Evolutionary conservation across 2,888 invertebrate genomes (phyloP).

Genomic region (Leptinotarsa juncta): DNA sequence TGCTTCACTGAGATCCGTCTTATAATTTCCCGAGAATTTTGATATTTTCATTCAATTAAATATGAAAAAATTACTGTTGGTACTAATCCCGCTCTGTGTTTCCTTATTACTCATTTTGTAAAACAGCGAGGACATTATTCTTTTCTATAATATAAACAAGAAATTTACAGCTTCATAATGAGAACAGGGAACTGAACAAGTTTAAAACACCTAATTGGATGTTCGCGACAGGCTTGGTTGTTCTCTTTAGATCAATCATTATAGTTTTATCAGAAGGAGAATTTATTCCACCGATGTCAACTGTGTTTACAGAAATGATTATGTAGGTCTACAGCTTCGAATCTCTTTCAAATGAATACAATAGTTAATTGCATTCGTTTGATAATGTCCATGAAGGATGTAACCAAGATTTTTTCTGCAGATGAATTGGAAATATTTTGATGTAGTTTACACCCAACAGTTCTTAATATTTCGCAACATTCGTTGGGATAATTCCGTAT

Average conservation of each 20-base stretch:
- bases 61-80: background rate
- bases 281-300: background rate
- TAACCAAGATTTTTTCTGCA: too few species aligned
- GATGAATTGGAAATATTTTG: too few species aligned
- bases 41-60: slow-evolving; percentile 29
- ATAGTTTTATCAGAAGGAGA: background rate
- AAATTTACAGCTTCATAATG: slow-evolving; percentile 1
- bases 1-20: background rate
- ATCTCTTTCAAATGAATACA: too few species aligned
- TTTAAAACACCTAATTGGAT: background rate
- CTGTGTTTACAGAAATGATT: too few species aligned
- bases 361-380: too few species aligned
- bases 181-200: background rate
- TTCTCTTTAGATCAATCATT: background rate
- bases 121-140: background rate
- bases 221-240: background rate
- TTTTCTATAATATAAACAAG: background rate
- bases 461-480: too few species aligned
- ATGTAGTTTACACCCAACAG: too few species aligned
- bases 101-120: background rate
- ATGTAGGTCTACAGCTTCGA: too few species aligned
- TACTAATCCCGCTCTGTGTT: background rate
- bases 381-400: too few species aligned
- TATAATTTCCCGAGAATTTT: slow-evolving; percentile 15
- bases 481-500: too few species aligned